Conservation (phyloP, 1,140 invertebrate species). For the Lasioglossum baleicum region DNA sequence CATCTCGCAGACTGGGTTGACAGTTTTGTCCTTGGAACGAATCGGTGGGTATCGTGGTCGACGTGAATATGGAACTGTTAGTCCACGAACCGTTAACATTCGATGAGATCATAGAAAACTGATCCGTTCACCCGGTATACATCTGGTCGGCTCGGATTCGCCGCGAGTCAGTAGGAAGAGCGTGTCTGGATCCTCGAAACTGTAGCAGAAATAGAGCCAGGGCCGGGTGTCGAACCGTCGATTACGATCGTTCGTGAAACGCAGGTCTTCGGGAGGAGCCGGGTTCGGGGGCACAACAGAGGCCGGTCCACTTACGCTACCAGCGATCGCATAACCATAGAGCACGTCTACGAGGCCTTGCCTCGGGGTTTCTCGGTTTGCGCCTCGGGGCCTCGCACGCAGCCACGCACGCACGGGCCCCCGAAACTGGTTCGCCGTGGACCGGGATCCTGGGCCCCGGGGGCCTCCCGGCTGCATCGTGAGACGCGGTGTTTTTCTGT, state of each 20-base stretch:
- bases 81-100: too few relatives aligned
- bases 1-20: too few relatives aligned
- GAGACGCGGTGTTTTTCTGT: constrained; percentile 54
- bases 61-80: too few relatives aligned
- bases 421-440: constrained; percentile 15
- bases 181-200: too few relatives aligned
- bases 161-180: too few relatives aligned
- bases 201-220: too few relatives aligned
- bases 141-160: too few relatives aligned
- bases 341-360: constrained; percentile 9
- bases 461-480: constrained; percentile 22
- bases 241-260: constrained; percentile 13
- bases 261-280: too few relatives aligned
- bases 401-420: constrained; percentile 8
- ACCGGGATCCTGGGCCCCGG: neutral
- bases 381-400: constrained; percentile 4
- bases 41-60: too few relatives aligned
- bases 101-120: too few relatives aligned
- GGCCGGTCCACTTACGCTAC: constrained; percentile 42
- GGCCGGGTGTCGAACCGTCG: constrained; percentile 19
- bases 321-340: constrained; percentile 35
- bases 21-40: too few relatives aligned
- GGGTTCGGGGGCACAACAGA: neutral
- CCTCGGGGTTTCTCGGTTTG: neutral
- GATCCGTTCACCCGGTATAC: too few relatives aligned